phyloP scores from a whole-genome alignment of 2,888 invertebrate genomes.

The Crematogaster levior region DNA sequence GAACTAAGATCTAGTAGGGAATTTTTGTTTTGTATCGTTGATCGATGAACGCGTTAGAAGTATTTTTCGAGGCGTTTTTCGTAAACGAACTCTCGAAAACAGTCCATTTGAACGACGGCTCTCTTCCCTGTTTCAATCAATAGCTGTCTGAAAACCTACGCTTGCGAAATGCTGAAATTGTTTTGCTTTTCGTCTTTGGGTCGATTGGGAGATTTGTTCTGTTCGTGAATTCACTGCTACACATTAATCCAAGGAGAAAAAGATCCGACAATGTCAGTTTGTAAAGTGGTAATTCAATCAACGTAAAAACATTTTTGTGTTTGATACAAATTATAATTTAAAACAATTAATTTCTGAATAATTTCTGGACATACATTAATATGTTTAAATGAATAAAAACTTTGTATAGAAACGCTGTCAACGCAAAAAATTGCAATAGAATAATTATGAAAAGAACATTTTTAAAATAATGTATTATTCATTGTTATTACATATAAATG shows the following conservation, averaged over 20 bases:
- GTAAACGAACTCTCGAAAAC: conserved; percentile 7
- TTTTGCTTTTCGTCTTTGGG: conserved; percentile 2
- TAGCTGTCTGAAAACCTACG: background rate
- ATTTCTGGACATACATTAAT: background rate
- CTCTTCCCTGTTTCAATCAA: conserved; percentile 26
- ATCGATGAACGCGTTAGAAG: conserved; percentile 17
- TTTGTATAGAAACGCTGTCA: background rate
- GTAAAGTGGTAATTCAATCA: background rate
- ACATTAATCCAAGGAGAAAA: background rate
- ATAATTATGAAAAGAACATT: background rate
- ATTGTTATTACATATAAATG: background rate
- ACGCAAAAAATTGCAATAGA: background rate
- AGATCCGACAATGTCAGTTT: background rate
- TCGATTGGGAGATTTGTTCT: conserved; percentile 21
- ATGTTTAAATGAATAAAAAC: background rate
- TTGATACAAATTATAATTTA: background rate
- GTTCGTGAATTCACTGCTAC: background rate
- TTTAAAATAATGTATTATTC: background rate
- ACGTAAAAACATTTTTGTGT: background rate
- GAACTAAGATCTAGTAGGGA: background rate
- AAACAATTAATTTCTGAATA: background rate
- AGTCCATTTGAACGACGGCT: conserved; percentile 10
- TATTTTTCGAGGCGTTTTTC: background rate
- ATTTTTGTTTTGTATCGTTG: conserved; percentile 12
- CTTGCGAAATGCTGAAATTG: conserved; percentile 26